Percentiles rank a stretch among this genome's conserved stretches.
These are phyloP conservation scores for Anableps anableps DNA, from an alignment of 2,797 vertebrate genomes.

Conservation along the genomic window DNA sequence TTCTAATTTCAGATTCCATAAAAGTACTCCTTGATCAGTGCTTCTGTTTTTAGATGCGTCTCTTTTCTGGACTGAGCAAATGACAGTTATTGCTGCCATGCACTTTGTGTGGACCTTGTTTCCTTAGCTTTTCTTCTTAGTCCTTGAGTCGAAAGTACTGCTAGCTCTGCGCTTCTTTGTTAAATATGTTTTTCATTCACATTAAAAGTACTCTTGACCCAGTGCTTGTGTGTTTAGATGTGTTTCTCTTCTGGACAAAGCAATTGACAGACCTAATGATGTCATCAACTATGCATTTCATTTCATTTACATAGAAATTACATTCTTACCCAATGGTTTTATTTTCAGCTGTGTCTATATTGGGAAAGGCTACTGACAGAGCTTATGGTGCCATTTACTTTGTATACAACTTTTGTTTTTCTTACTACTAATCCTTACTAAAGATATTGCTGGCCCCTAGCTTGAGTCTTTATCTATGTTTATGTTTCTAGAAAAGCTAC, in stretches of 20 bases:
- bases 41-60: neutral
- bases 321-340: neutral
- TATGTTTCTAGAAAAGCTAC: neutral
- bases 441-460: neutral
- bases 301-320: neutral
- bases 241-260: neutral
- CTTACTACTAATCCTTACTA: neutral
- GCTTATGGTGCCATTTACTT: neutral
- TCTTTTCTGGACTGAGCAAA: neutral
- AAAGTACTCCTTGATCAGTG: neutral
- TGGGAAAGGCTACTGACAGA: neutral
- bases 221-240: neutral
- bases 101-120: neutral
- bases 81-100: neutral
- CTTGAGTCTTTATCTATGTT: neutral
- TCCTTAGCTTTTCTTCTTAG: neutral
- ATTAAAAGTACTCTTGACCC: neutral
- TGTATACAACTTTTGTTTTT: neutral
- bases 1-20: neutral
- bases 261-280: neutral
- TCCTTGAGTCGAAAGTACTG: neutral
- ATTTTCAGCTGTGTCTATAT: neutral
- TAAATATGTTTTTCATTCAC: neutral
- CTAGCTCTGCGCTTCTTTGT: neutral
- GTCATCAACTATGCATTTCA: neutral